Conservation (phyloP, 2,888 invertebrate species). For the Nasonovia ribisnigri region DNA sequence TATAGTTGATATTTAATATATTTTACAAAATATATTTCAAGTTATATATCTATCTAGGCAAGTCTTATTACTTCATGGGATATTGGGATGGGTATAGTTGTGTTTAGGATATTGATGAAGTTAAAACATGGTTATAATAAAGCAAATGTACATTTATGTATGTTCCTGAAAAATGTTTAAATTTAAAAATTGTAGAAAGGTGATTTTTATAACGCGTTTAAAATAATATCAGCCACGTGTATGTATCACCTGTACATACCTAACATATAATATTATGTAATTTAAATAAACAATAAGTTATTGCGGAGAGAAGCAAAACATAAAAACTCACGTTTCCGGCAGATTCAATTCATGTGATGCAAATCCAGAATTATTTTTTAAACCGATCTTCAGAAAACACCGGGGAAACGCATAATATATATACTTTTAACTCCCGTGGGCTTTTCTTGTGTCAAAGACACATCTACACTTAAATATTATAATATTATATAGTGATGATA, state of each 20-base stretch:
- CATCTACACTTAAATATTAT: neutral
- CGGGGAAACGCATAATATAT: neutral
- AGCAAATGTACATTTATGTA: neutral
- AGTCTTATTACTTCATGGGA: neutral
- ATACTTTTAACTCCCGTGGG: neutral
- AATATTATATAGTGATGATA: neutral
- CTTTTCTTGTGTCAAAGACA: no score
- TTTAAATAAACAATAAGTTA: neutral
- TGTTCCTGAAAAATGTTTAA: neutral
- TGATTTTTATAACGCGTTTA: neutral
- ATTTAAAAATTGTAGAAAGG: neutral
- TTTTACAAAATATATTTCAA: neutral
- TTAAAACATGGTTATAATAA: neutral
- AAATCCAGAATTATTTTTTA: neutral
- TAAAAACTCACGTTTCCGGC: neutral
- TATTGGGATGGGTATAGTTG: neutral
- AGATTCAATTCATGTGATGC: neutral
- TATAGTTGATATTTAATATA: neutral
- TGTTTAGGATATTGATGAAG: neutral
- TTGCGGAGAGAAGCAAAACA: neutral
- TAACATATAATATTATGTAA: no score
- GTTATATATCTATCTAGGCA: neutral
- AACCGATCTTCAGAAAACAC: neutral
- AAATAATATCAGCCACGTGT: no score
- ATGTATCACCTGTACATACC: no score